Evolutionary conservation across 2,797 vertebrate species (phyloP).

Genomic region (Malurus leucopterus): DNA sequence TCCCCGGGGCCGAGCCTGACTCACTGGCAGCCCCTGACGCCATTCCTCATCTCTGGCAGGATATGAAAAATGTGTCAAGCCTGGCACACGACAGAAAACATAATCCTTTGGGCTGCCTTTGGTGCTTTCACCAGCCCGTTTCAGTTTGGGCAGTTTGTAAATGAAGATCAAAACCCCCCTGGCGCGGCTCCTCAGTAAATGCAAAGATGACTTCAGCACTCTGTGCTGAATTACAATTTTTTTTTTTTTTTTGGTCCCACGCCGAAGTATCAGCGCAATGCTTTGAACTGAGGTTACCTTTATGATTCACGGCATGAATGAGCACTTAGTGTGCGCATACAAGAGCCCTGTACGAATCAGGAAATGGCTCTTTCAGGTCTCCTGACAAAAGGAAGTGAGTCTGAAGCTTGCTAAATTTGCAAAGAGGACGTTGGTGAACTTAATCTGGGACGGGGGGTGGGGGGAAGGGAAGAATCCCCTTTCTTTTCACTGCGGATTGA

Average conservation of each 20-base stretch:
- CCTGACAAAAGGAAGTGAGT: slow-evolving; percentile 51
- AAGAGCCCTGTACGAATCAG: slow-evolving; percentile 18
- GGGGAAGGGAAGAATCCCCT: not conserved
- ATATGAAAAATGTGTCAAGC: not conserved
- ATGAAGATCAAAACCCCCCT: not conserved
- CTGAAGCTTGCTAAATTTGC: slow-evolving; percentile 16
- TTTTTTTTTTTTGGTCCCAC: not conserved
- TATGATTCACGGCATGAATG: slow-evolving; percentile 37
- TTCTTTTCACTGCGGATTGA: not conserved
- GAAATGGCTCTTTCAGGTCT: slow-evolving; percentile 53
- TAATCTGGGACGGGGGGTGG: slow-evolving; percentile 13
- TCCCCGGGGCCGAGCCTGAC: not conserved
- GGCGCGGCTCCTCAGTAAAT: not conserved
- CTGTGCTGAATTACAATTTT: not conserved
- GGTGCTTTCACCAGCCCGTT: not conserved
- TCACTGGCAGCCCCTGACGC: not conserved
- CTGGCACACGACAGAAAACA: not conserved
- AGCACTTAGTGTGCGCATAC: slow-evolving; percentile 21
- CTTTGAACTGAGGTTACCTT: slow-evolving; percentile 50
- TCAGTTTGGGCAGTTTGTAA: not conserved
- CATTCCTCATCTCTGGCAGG: slow-evolving; percentile 19
- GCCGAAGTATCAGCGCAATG: not conserved
- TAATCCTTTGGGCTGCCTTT: not conserved
- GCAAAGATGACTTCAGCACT: not conserved
- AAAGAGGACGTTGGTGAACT: not conserved